These are phyloP conservation scores for Mesocentrotus franciscanus DNA, from an alignment of 53 echinoderm and acorn worm genomes.

Conservation along the genomic window DNA sequence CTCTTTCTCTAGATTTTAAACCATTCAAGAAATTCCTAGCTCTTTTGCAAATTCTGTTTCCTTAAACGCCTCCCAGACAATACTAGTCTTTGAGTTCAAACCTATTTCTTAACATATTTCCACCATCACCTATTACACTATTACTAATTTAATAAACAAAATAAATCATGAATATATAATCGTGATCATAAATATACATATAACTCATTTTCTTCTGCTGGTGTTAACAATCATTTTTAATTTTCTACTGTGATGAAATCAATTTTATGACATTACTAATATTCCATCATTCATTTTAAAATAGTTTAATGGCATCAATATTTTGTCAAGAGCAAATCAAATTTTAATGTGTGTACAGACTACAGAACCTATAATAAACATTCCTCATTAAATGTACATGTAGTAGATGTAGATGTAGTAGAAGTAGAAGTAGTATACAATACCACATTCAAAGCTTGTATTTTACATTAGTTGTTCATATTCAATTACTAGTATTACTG, in stretches of 20 bases:
- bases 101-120: not conserved
- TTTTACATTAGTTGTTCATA: too few relatives aligned
- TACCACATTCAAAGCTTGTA: too few relatives aligned
- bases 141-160: too few relatives aligned
- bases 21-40: constrained; percentile 1
- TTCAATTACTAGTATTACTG: too few relatives aligned
- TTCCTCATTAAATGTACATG: not conserved
- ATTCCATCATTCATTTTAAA: too few relatives aligned
- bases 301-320: too few relatives aligned
- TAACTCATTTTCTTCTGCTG: not conserved
- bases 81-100: not conserved
- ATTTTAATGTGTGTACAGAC: too few relatives aligned
- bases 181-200: too few relatives aligned
- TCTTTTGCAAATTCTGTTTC: not conserved
- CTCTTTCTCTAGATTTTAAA: constrained; percentile 29
- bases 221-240: not conserved
- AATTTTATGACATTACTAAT: too few relatives aligned
- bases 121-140: not conserved
- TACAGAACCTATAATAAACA: too few relatives aligned
- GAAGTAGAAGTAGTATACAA: not conserved
- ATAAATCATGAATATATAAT: too few relatives aligned
- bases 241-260: not conserved
- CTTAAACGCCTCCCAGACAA: not conserved
- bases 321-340: too few relatives aligned
- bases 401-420: not conserved